Conservation (phyloP, 2,888 invertebrate genomes). For the Charanyca ferruginea region DNA sequence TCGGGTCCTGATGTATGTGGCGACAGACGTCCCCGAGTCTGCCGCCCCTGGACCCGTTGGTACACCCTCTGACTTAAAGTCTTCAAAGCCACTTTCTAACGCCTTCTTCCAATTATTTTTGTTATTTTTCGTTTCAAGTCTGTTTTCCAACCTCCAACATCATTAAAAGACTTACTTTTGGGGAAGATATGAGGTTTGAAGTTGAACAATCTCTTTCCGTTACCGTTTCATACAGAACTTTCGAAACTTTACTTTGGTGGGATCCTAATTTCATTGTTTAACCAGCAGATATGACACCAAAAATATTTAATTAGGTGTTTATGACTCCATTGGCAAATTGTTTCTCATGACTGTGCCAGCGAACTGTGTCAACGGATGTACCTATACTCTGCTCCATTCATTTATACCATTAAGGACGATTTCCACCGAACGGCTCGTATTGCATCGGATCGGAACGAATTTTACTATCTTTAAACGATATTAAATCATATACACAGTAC, state of each 20-base stretch:
- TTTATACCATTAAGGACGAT: no score
- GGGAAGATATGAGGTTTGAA: conserved; percentile 15
- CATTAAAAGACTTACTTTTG: conserved; percentile 1
- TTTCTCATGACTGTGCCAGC: conserved; percentile 9
- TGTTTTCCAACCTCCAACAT: conserved; percentile 4
- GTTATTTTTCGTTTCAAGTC: conserved; percentile 3
- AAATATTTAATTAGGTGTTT: conserved; percentile 15
- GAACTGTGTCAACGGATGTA: conserved; percentile 5
- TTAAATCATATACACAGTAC: no score
- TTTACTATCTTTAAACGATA: no score
- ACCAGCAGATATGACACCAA: not conserved
- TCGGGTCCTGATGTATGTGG: no score
- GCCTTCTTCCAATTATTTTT: not conserved
- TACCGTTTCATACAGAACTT: conserved; percentile 23
- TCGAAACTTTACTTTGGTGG: conserved; percentile 34
- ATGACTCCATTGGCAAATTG: conserved; percentile 3
- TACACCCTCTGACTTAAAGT: no score
- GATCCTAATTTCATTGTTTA: conserved; percentile 26
- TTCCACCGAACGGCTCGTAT: no score
- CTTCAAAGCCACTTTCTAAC: no score
- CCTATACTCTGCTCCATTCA: no score
- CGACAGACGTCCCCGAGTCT: no score
- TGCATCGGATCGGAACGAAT: no score
- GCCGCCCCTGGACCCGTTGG: no score
- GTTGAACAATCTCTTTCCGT: conserved; percentile 17